Evolutionary conservation across 2,888 invertebrate species (phyloP).

Genomic region (Platycnemis pennipes): DNA sequence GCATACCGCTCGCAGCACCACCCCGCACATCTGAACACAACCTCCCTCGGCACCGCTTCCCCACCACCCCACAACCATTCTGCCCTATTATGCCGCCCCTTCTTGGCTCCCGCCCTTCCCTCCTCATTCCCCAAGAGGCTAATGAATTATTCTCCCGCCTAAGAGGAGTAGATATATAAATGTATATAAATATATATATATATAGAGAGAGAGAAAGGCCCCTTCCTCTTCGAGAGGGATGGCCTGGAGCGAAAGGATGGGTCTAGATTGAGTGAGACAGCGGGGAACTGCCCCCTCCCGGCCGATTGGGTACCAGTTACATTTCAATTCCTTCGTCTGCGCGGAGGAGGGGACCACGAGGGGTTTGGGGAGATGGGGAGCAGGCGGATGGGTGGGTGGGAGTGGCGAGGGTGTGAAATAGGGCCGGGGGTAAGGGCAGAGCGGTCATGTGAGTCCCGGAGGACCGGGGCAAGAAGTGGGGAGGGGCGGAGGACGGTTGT

Average conservation of each 20-base stretch:
- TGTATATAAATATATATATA: neutral
- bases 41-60: too few species aligned
- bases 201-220: neutral
- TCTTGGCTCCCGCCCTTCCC: neutral
- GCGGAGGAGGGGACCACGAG: neutral
- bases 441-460: conserved; percentile 41
- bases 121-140: neutral
- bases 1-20: neutral
- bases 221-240: neutral
- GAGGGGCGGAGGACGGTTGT: neutral
- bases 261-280: conserved; percentile 52
- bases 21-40: too few species aligned
- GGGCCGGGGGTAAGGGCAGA: neutral
- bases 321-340: conserved; percentile 11
- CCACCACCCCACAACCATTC: neutral
- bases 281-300: neutral
- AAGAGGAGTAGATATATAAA: neutral
- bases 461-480: neutral
- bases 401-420: neutral
- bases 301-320: conserved; percentile 38
- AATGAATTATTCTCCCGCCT: conserved; percentile 50
- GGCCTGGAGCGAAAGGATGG: neutral
- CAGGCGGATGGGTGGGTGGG: neutral
- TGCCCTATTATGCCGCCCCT: neutral
- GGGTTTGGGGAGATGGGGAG: neutral